These are phyloP conservation scores for Tapera naevia DNA, from an alignment of 2,797 vertebrate genomes.

Conservation along the genomic window DNA sequence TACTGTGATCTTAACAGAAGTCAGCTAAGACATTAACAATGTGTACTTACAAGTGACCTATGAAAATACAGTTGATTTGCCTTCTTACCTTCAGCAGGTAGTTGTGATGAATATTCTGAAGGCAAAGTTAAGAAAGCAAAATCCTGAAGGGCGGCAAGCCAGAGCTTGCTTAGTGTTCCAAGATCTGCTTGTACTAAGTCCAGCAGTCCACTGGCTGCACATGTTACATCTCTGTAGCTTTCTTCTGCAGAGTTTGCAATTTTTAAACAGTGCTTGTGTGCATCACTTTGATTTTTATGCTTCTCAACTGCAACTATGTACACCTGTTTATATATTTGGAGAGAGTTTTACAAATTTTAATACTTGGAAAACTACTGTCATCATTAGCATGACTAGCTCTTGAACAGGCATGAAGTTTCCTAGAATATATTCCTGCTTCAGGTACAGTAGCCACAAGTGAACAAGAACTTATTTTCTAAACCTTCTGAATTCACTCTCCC, in stretches of 20 bases:
- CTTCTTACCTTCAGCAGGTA: constrained; percentile 83
- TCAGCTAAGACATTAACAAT: neutral
- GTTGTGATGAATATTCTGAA: constrained; percentile 79
- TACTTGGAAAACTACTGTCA: neutral
- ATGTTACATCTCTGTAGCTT: constrained; percentile 1
- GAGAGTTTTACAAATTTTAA: neutral
- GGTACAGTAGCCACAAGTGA: neutral
- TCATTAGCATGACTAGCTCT: neutral
- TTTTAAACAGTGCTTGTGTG: constrained; percentile 56
- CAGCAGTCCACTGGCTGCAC: constrained; percentile 77
- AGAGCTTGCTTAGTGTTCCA: constrained; percentile 86
- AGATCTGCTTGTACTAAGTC: constrained; percentile 87
- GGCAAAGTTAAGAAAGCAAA: constrained; percentile 87
- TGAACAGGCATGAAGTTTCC: neutral
- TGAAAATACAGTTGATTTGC: neutral
- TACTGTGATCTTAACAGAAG: neutral
- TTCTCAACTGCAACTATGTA: constrained; percentile 88
- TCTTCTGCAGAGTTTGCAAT: constrained; percentile 42
- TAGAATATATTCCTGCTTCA: neutral
- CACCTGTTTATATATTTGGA: constrained; percentile 79
- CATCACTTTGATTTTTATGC: constrained; percentile 72
- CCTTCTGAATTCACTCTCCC: neutral
- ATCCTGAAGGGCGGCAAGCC: constrained; percentile 91
- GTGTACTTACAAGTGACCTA: neutral
- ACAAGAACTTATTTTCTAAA: neutral